Evolutionary conservation across 2,888 invertebrate species (phyloP).

Genomic region (Melanargia galathea): DNA sequence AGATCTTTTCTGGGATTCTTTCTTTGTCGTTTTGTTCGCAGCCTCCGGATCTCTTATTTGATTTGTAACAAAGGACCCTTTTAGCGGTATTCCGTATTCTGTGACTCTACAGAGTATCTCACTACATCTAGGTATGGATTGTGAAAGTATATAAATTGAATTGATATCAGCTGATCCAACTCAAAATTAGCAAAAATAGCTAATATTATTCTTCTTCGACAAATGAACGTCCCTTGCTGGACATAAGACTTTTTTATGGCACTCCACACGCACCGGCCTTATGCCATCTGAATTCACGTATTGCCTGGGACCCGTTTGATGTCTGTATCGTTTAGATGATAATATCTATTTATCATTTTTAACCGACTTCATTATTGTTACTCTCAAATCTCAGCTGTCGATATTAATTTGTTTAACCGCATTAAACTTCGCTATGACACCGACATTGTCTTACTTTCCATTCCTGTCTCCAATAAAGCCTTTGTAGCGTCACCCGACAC

Average conservation of each 20-base stretch:
- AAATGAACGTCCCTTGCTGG: no score
- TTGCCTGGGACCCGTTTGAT: no score
- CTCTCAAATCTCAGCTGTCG: neutral
- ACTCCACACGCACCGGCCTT: no score
- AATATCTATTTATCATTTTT: no score
- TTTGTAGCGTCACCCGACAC: no score
- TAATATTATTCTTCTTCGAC: no score
- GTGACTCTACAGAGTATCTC: neutral
- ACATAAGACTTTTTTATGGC: no score
- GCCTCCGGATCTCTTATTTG: neutral
- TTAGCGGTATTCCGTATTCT: neutral
- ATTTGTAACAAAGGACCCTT: conserved; percentile 17
- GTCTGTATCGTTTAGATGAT: no score
- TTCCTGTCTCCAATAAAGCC: conserved; percentile 7
- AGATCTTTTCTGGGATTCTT: neutral
- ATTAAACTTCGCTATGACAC: neutral
- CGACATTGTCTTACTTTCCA: conserved; percentile 1
- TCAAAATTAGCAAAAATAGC: no score
- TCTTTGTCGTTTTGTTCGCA: conserved; percentile 11
- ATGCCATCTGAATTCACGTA: no score
- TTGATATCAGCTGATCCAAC: no score
- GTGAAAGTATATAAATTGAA: neutral
- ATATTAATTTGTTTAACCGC: neutral
- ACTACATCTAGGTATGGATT: neutral
- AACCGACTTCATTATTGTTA: no score